Base-by-base conservation (phyloP, 2,113 vertebrate genomes). In the Dipodomys spectabilis region DNA sequence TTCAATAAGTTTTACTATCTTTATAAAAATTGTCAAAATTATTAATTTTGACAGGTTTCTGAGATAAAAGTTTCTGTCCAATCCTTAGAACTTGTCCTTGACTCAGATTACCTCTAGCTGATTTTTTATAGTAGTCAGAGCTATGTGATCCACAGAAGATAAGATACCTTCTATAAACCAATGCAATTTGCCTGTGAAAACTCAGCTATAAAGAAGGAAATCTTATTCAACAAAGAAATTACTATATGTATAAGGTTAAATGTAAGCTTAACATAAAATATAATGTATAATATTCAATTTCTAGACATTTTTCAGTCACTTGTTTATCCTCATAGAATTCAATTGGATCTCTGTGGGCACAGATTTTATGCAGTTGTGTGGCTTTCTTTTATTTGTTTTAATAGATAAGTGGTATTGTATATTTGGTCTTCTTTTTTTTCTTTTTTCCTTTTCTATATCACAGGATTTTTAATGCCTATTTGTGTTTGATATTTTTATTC, bases 401-500 rank as follows among this genome's bases (percentile, higher is more conserved):
- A 35, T 30, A 2, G 16, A 68, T 64, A 82, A 82, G 8, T 18
- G 23, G 2, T 60, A 39, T 69, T 11, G 45, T 69, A n/a, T 69
- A 75, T 65, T 69, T 82, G 30, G 35, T 78, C 6, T 65, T 74
- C 2, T 57, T 7, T 15, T 32, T 90, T 62, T 32, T 25, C 2
- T 32, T 74, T 78, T 81, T 69, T n/a, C 35, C 71, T 60, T 75
- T 30, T 35, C 49, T 86, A 45, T 57, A 20, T 35, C 9, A 53
- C 3, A 45, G 19, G 30, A 0, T 64, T 89, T 82, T 62, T 65
- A 92, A 78, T 23, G 65, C 73, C 1, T 49, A 68, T 3, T 18
- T 35, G n/a, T 30, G 4, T 75, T 75, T 89, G 5, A n/a, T 84
- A 5, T 92, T 81, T 93, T 39, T 27, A 75, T 82, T 91, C 86